phyloP scores from a whole-genome alignment of 2,797 vertebrate genomes.

The Silurus aristotelis region DNA sequence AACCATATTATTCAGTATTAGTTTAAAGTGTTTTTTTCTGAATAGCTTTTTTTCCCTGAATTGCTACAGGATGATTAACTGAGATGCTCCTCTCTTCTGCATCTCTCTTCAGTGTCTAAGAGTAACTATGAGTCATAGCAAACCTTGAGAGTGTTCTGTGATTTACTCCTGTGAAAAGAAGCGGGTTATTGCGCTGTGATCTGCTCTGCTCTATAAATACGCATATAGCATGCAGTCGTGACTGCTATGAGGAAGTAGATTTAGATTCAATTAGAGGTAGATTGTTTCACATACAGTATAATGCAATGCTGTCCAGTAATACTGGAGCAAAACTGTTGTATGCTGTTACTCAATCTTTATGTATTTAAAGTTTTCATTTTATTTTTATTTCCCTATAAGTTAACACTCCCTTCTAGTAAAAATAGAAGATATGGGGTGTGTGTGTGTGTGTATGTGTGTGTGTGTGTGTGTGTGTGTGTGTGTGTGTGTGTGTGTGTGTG shows the following conservation, averaged over 20 bases:
- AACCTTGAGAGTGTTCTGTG: neutral
- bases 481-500: neutral
- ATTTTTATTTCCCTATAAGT: neutral
- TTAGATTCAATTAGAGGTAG: slow-evolving; percentile 9
- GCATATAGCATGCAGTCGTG: slow-evolving; percentile 41
- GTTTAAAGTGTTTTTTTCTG: neutral
- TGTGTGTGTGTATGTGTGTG: too few species aligned
- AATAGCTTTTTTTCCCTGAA: neutral
- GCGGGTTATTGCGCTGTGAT: slow-evolving; percentile 18
- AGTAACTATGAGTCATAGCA: slow-evolving; percentile 11
- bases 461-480: too few species aligned
- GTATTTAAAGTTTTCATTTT: neutral
- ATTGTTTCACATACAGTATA: neutral
- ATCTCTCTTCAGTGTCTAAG: slow-evolving; percentile 1
- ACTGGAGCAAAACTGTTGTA: too few species aligned
- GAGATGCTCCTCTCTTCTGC: neutral
- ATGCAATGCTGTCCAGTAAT: neutral
- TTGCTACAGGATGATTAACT: neutral
- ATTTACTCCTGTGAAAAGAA: slow-evolving; percentile 7
- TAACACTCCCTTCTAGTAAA: neutral
- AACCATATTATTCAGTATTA: neutral
- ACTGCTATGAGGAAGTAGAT: slow-evolving; percentile 32
- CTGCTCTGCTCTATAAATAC: slow-evolving; percentile 50
- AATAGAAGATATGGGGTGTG: neutral
- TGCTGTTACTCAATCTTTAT: neutral